Base-by-base conservation (phyloP, 2,113 vertebrate species). In the Hyperoodon ampullatus region DNA sequence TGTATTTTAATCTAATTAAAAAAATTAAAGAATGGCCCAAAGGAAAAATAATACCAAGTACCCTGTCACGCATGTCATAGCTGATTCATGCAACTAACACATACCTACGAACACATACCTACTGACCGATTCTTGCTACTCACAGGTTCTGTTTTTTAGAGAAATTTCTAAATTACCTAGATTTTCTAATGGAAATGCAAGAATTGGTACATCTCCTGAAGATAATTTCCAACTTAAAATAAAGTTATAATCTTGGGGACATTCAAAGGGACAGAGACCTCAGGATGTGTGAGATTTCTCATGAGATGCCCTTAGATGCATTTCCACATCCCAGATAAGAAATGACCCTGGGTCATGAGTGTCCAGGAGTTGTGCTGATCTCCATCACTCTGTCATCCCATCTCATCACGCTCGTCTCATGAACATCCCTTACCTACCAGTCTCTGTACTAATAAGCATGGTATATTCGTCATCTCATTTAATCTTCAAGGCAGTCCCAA, bases 1-100 rank as follows among this genome's bases (percentile, higher is more conserved):
- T 95, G 84, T 93, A 72, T 96, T 82, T 93, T 47, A 61, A 47
- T 15, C 66, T 55, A 63, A 66, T 86, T 28, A 74, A 96, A 28
- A 87, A 94, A 58, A 18, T 74, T 42, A 74, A 86, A 66, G 11
- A 63, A 35, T 90, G 3, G 9, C 26, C 8, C 14, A 26, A 96
- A 94, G 23, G 30, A 92, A 78, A 94, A 96, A 66, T 60, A 39
- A 63, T 71, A 55, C 33, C 8, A 42, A 66, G 11, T 5, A 1
- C 5, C 1, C 10, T 11, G 23, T 68, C 66, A n/a, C 19, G 28
- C 3, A 5, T 2, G 16, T 77, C 39, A 28, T 18, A 33, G 50
- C 72, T 13, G 18, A 58, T 92, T 90, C 7, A 26, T 65, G 16
- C 47, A 55, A 1, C 35, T 28, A 72, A 39, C 4, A 81, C 11